A percentile compares a stretch with the other conserved stretches of the same genome.
Evolutionary conservation across 2,797 vertebrate species (phyloP).

Genomic region (Sparus aurata): DNA sequence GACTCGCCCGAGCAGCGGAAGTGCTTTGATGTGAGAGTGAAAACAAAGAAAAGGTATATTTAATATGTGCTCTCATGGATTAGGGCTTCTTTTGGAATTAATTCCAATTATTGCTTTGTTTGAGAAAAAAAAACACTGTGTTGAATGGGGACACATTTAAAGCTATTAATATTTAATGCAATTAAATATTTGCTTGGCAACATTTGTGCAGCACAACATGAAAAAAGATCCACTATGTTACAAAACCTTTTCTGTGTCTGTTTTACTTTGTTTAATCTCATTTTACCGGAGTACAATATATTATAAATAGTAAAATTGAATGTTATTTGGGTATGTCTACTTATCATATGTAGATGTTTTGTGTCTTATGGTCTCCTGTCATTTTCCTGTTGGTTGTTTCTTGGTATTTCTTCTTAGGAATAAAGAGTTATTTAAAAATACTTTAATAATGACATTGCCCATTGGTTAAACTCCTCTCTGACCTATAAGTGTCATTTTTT

Average conservation of each 20-base stretch:
- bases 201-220: background rate
- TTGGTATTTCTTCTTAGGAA: conserved; percentile 16
- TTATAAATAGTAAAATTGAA: no score
- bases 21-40: background rate
- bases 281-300: background rate
- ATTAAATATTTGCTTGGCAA: background rate
- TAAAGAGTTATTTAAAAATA: conserved; percentile 1
- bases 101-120: background rate
- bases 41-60: conserved; percentile 9
- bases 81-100: background rate
- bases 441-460: conserved; percentile 12
- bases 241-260: background rate
- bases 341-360: background rate
- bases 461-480: conserved; percentile 7
- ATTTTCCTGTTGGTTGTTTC: background rate
- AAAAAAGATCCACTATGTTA: background rate
- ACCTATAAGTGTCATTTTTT: conserved; percentile 14
- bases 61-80: background rate
- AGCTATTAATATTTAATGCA: no score
- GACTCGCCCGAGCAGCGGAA: background rate
- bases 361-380: background rate
- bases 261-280: background rate
- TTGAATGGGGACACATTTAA: background rate
- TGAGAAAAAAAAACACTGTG: conserved; percentile 2
- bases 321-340: background rate